These are phyloP conservation scores for Acyrthosiphon pisum DNA, from an alignment of 1,140 invertebrate genomes.

Conservation along the genomic window DNA sequence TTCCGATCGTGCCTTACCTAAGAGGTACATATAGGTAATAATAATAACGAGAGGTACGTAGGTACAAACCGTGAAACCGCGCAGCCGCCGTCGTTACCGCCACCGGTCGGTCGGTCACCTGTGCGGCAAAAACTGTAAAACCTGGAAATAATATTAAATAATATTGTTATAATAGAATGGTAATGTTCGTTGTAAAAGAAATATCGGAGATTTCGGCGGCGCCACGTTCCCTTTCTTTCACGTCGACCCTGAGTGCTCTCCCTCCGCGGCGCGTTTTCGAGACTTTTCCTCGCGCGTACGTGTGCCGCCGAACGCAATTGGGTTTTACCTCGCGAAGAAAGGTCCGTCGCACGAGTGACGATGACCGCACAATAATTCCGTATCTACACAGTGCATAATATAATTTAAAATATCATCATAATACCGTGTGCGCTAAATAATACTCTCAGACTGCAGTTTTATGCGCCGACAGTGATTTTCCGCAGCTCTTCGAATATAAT, in stretches of 20 bases:
- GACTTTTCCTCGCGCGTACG: background rate
- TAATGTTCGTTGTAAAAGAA: background rate
- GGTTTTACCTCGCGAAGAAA: background rate
- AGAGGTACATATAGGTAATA: no score
- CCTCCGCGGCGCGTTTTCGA: background rate
- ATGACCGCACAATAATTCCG: conserved; percentile 4
- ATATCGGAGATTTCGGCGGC: background rate
- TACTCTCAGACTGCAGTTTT: background rate
- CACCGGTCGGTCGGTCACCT: background rate
- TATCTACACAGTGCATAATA: background rate
- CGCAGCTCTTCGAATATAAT: no score
- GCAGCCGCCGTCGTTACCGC: no score
- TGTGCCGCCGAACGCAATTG: background rate
- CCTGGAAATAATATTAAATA: background rate
- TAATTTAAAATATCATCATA: background rate
- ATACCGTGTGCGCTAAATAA: background rate
- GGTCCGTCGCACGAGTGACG: background rate
- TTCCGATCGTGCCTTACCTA: no score
- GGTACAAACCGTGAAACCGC: background rate
- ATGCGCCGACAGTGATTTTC: background rate
- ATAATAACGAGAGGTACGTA: no score
- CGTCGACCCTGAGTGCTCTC: conserved; percentile 1
- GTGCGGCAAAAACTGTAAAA: background rate
- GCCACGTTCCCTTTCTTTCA: background rate
- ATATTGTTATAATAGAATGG: background rate